Evolutionary conservation across 2,797 vertebrate species (phyloP).

Genomic region (Steatocranus sp.): DNA sequence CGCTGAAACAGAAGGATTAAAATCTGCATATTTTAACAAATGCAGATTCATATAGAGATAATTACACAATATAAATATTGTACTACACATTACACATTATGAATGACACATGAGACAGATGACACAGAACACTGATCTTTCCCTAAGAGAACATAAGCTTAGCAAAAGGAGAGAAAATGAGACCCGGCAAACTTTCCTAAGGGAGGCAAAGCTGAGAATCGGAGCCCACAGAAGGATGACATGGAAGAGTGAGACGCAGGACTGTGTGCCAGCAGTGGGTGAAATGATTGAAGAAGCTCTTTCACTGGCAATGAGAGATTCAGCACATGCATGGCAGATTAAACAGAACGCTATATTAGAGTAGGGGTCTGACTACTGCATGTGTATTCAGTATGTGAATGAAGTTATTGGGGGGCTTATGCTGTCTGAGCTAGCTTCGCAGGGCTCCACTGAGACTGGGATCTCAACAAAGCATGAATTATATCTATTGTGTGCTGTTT

Average conservation of each 20-base stretch:
- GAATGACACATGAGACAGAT: neutral
- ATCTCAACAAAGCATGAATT: slow-evolving; percentile 9
- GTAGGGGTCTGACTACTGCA: neutral
- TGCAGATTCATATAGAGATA: neutral
- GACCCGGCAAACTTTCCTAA: slow-evolving; percentile 2
- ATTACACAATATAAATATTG: neutral
- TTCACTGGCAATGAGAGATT: slow-evolving; percentile 2
- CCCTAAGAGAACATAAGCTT: neutral
- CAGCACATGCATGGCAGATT: slow-evolving; percentile 17
- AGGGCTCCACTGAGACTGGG: neutral
- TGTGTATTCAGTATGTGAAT: neutral
- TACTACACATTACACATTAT: neutral
- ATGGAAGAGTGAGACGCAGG: slow-evolving; percentile 11
- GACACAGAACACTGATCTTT: neutral
- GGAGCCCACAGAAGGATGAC: slow-evolving; percentile 4
- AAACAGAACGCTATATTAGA: slow-evolving; percentile 17
- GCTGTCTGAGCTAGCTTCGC: neutral
- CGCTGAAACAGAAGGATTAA: neutral
- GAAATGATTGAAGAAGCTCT: slow-evolving; percentile 6
- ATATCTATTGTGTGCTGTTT: neutral
- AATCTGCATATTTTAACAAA: neutral
- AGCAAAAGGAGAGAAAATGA: neutral
- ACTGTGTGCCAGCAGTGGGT: neutral
- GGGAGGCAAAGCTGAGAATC: neutral
- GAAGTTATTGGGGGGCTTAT: neutral